Evolutionary conservation across 1,140 invertebrate species (phyloP), one percentile per base, ranked within the genome.

Genomic region (Meteorus sp.): DNA sequence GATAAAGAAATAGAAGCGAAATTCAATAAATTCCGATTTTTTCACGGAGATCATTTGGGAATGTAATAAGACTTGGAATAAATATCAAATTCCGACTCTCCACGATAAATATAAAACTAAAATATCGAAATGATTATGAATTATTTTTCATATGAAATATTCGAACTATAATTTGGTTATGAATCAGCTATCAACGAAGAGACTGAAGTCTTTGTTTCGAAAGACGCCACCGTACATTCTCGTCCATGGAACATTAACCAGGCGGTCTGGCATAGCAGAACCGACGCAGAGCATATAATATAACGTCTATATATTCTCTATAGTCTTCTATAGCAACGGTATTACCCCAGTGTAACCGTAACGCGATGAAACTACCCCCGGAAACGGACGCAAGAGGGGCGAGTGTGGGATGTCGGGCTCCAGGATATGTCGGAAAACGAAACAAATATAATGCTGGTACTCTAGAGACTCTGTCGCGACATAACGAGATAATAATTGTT

Each of bases 201-300:
- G 35, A 41, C 20, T 17, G 27, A 58, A 47, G 45, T 58, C 45
- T 58, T 59, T 59, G 33, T 59, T 51, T 59, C 47, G 52, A 17
- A 59, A 59, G 35, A 52, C n/a, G n/a, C 17, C 19, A 23, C 15
- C 25, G 47, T 39, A 39, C n/a, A 60, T 37, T 65, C 60, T 47
- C 66, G 67, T 33, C 61, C 67, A 67, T 62, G 70, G 69, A 72
- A 74, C 71, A 74, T 74, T 74, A 74, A 73, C 63, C 67, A 66
- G 53, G 53, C 66, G 67, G 64, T 57, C 44, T 48, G 35, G 41
- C 55, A 57, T 37, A n/a, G 8, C 17, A 39, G n/a, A 27, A 23
- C 2, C 7, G 11, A 17, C 19, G 17, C 11, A 25, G n/a, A 6
- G 9, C 13, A 39, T 39, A 20, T n/a, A n/a, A 25, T 5, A 33